phyloP scores from a whole-genome alignment of 1,140 invertebrate genomes.

The Drosophila athabasca region DNA sequence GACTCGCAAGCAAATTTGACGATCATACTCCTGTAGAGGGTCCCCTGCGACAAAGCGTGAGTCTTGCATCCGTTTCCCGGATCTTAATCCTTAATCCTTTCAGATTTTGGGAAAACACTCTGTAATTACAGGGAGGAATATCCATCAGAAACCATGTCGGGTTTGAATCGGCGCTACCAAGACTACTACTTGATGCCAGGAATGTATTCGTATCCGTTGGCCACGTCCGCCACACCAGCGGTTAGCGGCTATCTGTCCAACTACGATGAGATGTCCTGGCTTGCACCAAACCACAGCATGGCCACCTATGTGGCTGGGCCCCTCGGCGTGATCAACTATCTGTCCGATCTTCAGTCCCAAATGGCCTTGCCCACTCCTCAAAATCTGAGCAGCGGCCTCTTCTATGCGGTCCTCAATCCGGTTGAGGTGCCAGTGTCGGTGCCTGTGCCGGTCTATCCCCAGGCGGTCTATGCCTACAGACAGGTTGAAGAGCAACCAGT shows the following conservation, averaged over 20 bases:
- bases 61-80: not conserved
- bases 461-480: not conserved
- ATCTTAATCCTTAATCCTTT: too few relatives aligned
- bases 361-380: conserved; percentile 16
- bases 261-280: conserved; percentile 15
- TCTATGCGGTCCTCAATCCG: not conserved
- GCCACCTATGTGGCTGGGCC: conserved; percentile 34
- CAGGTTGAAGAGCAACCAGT: too few relatives aligned
- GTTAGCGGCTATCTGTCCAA: conserved; percentile 2
- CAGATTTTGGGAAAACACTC: too few relatives aligned
- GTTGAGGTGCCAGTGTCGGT: too few relatives aligned
- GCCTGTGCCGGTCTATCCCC: not conserved
- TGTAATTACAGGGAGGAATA: not conserved
- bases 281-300: not conserved
- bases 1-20: too few relatives aligned
- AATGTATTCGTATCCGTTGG: conserved; percentile 25
- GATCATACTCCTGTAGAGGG: conserved; percentile 1
- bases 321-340: conserved; percentile 33
- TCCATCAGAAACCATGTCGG: conserved; percentile 26
- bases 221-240: not conserved
- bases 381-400: not conserved
- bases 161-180: conserved; percentile 7
- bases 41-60: not conserved
- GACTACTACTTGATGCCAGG: conserved; percentile 57
- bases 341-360: conserved; percentile 43